Evolutionary conservation across 2,113 vertebrate species (phyloP), one percentile per base, ranked within the genome.

Genomic region (Rhodinocichla rosea): DNA sequence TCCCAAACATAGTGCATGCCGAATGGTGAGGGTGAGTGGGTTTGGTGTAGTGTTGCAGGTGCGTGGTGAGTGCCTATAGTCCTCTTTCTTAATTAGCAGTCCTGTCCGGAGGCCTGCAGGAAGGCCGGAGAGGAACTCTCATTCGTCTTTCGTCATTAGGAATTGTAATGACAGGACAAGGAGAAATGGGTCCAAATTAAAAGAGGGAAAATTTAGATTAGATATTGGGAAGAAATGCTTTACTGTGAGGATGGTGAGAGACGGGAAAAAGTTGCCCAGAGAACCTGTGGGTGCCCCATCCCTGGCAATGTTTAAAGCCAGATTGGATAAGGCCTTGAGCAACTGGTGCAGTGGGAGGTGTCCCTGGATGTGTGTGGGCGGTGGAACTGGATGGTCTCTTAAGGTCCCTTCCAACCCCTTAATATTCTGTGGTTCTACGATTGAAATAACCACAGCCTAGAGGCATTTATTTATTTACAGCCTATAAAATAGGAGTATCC

Each of bases 51-150:
- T 71, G 62, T 33, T 35, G 39, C 23, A 26, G 28, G 13, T 40
- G 1, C 2, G 1, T 0, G 2, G 15, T 19, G 32, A 28, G 6
- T 15, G 13, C 5, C 4, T 55, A 2, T 6, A 20, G 5, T 15
- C 4, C 3, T 30, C 0, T 35, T 24, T 12, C 0, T 23, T 16
- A 9, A 19, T 35, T 33, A 8, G 22, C 26, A 9, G 0, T 28
- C 18, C 9, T 18, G 2, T 12, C 9, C 15, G 6, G 4, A 5
- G 11, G 6, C 59, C 23, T 15, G 1, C 6, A 7, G 13, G 35
- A 11, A 27, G 30, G 21, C n/a, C 15, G 3, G 6, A 30, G 50
- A 19, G 50, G 9, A 17, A 3, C 35, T 65, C n/a, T n/a, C n/a
- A n/a, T n/a, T n/a, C n/a, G n/a, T n/a, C n/a, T n/a, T n/a, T n/a